phyloP scores from a whole-genome alignment of 2,888 invertebrate species.

The Scelioninae gen. 1 region DNA sequence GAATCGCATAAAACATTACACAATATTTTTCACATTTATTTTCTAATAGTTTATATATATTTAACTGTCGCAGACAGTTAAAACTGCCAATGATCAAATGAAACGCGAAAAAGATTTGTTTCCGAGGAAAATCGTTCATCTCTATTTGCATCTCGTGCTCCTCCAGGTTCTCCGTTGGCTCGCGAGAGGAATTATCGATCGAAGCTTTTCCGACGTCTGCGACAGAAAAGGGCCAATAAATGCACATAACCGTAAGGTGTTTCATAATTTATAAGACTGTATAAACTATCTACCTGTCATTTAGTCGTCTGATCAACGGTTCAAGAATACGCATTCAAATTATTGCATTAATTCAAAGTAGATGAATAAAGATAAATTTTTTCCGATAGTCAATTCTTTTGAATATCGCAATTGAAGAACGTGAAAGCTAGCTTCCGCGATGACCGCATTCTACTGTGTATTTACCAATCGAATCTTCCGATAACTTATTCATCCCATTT shows the following conservation, averaged over 20 bases:
- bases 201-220: slow-evolving; percentile 46
- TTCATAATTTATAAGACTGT: slow-evolving; percentile 65
- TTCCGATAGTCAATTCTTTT: slow-evolving; percentile 9
- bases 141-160: slow-evolving; percentile 45
- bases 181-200: slow-evolving; percentile 62
- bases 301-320: slow-evolving; percentile 43
- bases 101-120: slow-evolving; percentile 29
- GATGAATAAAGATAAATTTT: neutral
- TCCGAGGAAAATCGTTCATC: slow-evolving; percentile 28
- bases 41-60: slow-evolving; percentile 4
- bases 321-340: slow-evolving; percentile 12
- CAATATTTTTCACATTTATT: neutral
- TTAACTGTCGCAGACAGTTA: neutral
- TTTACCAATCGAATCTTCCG: slow-evolving; percentile 14
- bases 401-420: slow-evolving; percentile 18
- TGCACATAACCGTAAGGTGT: slow-evolving; percentile 57
- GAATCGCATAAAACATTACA: too few relatives aligned
- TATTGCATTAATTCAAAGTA: slow-evolving; percentile 4
- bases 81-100: slow-evolving; percentile 6
- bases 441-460: slow-evolving; percentile 28
- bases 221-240: slow-evolving; percentile 66
- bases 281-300: slow-evolving; percentile 52
- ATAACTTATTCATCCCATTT: slow-evolving; percentile 37
- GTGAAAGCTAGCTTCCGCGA: slow-evolving; percentile 2
- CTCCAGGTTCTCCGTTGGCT: slow-evolving; percentile 17